Base-by-base conservation (phyloP, 2,888 invertebrate genomes). In the Trisateles emortualis region DNA sequence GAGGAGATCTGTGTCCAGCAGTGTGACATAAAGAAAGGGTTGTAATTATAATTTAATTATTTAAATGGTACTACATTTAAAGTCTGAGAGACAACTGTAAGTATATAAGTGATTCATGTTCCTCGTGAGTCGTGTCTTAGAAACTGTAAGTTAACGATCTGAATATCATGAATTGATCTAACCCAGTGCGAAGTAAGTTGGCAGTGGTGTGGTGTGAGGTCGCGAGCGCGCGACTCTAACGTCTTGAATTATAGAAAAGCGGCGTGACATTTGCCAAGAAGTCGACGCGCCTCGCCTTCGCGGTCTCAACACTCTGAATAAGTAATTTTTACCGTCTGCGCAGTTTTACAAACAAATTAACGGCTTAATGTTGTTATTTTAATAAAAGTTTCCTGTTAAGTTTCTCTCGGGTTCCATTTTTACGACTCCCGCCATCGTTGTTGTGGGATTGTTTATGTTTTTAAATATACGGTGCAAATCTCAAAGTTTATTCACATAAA, bases 321-420 rank as follows among this genome's bases (percentile, higher is more conserved):
- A 90, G 79, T 92, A 89, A 91, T 89, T 84, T 88, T 86, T 86
- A 86, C 84, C 86, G 90, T 89, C 90, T 90, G 90, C 89, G 83
- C 90, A 88, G 86, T 89, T 90, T 90, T 88, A 88, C 91, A 88
- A 89, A 92, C 89, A 92, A 92, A 92, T 92, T 92, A 92, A 88
- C 88, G 87, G 79, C 84, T 84, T 86, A 84, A 89, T 90, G 87
- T 89, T 88, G 88, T 89, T 90, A 91, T 90, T 90, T 90, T 91
- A 90, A 90, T 90, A 88, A 91, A 92, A 90, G 84, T 88, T 90
- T 72, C 77, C 64, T 81, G 79, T 83, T 84, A 83, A 86, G 81
- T 86, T 87, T 77, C 78, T 76, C 76, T 76, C 68, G 77, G 83
- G 86, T 89, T 87, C 79, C 81, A 85, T 84, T 86, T 90, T 91